Conservation (phyloP, 1,140 invertebrate species). For the Araneus ventricosus region DNA sequence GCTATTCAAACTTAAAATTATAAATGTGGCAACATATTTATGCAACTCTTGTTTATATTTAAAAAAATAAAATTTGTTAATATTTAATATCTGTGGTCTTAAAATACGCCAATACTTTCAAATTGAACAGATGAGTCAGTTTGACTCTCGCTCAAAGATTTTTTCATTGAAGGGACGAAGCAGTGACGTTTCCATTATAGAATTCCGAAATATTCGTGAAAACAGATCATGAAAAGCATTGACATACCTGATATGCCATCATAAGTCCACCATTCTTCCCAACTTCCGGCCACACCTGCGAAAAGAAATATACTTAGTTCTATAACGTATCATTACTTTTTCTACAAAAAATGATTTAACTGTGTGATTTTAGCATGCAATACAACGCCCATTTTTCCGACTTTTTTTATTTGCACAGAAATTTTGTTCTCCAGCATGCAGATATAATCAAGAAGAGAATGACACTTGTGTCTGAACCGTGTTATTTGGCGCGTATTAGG, state of each 20-base stretch:
- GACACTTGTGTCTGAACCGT: not conserved
- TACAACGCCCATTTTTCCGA: constrained; percentile 22
- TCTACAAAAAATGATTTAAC: constrained; percentile 40
- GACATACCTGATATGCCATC: constrained; percentile 77
- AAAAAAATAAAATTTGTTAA: too few relatives aligned
- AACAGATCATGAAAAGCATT: constrained; percentile 1
- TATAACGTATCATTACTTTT: constrained; percentile 43
- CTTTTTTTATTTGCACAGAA: not conserved
- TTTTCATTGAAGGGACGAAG: too few relatives aligned
- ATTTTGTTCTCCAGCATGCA: not conserved
- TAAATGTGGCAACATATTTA: too few relatives aligned
- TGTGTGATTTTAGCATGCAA: constrained; percentile 44
- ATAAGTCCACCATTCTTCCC: constrained; percentile 77
- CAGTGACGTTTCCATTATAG: too few relatives aligned
- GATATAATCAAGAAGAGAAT: not conserved
- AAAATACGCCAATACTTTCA: too few relatives aligned
- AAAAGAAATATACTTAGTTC: constrained; percentile 45
- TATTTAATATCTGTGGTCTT: too few relatives aligned
- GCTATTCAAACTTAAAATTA: too few relatives aligned
- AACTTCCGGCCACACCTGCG: constrained; percentile 71
- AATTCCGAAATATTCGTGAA: not conserved
- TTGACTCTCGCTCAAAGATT: too few relatives aligned
- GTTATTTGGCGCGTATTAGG: not conserved
- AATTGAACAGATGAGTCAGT: too few relatives aligned
- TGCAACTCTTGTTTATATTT: too few relatives aligned